These are phyloP conservation scores for Petrocephalus sullivani DNA, from an alignment of 2,797 vertebrate genomes.

Conservation along the genomic window DNA sequence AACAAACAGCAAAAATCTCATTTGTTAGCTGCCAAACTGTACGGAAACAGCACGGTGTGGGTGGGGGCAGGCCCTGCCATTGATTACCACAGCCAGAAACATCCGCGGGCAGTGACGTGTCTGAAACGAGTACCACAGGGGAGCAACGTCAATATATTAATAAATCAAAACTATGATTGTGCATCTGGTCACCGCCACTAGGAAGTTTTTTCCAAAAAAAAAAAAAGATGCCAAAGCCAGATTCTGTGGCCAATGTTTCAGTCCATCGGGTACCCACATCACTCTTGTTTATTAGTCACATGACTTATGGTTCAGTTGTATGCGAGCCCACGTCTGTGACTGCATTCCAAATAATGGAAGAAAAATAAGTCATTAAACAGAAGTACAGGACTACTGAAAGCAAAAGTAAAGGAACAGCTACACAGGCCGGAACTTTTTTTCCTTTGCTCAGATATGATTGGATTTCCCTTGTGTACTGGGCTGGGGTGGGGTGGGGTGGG, in stretches of 20 bases:
- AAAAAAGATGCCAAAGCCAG: conserved; percentile 52
- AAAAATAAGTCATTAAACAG: conserved; percentile 74
- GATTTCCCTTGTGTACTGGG: conserved; percentile 88
- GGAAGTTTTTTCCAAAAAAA: conserved; percentile 33
- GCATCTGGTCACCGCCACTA: conserved; percentile 44
- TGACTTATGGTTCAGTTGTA: conserved; percentile 69
- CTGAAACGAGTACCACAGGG: conserved; percentile 39
- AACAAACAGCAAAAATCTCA: conserved; percentile 12
- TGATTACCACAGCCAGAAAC: conserved; percentile 23
- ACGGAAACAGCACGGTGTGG: neutral
- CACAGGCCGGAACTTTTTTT: conserved; percentile 55
- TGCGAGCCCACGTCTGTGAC: conserved; percentile 64
- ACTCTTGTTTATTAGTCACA: conserved; percentile 64
- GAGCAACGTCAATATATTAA: conserved; percentile 35
- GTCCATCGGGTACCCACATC: conserved; percentile 69
- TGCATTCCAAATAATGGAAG: conserved; percentile 70
- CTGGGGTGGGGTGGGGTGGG: neutral
- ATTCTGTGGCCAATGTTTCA: conserved; percentile 63
- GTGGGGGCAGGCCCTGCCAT: neutral
- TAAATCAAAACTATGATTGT: conserved; percentile 42
- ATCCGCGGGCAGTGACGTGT: conserved; percentile 28
- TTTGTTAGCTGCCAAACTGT: conserved; percentile 33
- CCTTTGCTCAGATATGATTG: conserved; percentile 81
- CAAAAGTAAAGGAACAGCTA: conserved; percentile 24
- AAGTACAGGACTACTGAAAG: conserved; percentile 45